A percentile compares a stretch with the other conserved stretches of the same genome.
phyloP scores from a whole-genome alignment of 2,113 vertebrate genomes.

The Hippocampus abdominalis region DNA sequence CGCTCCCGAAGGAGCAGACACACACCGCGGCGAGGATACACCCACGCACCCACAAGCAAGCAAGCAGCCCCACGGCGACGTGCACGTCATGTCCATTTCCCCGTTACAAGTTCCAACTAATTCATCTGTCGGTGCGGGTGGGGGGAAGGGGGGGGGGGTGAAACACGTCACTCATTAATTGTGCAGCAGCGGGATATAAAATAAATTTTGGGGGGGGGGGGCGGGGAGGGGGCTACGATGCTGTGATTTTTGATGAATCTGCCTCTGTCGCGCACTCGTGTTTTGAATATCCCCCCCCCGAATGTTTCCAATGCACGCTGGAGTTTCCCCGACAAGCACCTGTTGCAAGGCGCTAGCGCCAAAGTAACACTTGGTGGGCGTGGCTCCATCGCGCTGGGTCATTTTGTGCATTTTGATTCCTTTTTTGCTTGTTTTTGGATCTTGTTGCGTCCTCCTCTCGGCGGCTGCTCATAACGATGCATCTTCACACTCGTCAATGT shows the following conservation, averaged over 20 bases:
- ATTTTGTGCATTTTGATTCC: not conserved
- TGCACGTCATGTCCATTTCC: constrained; percentile 61
- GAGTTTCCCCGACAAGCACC: not conserved
- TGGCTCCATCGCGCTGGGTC: not conserved
- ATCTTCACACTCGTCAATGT: not conserved
- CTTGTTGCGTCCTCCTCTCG: not conserved
- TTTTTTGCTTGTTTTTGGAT: not conserved
- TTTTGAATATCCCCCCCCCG: not conserved
- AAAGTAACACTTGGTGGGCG: not conserved
- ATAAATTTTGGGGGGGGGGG: too few species aligned
- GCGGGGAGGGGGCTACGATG: not conserved
- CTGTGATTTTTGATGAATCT: not conserved
- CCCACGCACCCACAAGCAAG: constrained; percentile 53
- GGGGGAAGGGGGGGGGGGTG: not conserved
- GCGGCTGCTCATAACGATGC: not conserved
- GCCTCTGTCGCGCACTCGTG: not conserved
- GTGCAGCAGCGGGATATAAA: constrained; percentile 37
- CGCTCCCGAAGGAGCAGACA: constrained; percentile 16
- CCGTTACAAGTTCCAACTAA: constrained; percentile 48
- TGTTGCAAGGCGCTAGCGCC: not conserved
- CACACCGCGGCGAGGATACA: constrained; percentile 56
- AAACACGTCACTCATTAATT: constrained; percentile 34
- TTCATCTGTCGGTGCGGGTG: constrained; percentile 22
- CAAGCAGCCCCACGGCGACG: constrained; percentile 39
- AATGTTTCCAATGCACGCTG: not conserved